Percentiles rank a stretch among this genome's conserved stretches.
Conservation (phyloP, 2,113 vertebrate species). For the Geothlypis trichas region DNA sequence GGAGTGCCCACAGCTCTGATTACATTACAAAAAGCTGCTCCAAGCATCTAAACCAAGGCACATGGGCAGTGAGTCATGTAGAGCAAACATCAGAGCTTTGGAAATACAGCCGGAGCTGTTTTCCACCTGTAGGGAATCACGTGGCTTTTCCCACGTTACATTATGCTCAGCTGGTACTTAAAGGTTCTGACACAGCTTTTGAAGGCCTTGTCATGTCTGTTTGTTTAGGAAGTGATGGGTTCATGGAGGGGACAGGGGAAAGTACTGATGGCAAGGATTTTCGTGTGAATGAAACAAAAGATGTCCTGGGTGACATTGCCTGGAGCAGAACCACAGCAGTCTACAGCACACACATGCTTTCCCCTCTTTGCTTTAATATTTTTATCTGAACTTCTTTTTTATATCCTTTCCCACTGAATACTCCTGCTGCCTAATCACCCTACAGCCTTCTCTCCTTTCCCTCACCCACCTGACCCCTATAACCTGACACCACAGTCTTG, state of each 20-base stretch:
- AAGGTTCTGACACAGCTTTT: neutral
- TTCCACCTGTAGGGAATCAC: neutral
- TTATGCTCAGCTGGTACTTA: neutral
- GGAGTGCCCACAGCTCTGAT: neutral
- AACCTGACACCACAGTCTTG: neutral
- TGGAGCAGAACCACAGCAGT: neutral
- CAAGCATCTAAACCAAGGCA: neutral
- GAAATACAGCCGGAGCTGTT: neutral
- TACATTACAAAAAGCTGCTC: neutral
- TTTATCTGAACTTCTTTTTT: neutral
- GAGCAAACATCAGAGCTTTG: neutral
- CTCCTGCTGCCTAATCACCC: neutral
- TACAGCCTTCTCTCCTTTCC: neutral
- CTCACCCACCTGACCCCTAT: neutral
- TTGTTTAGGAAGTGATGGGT: neutral
- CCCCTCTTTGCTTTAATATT: neutral
- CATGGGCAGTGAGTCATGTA: neutral
- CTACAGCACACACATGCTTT: neutral
- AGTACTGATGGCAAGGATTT: neutral
- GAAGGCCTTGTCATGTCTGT: neutral
- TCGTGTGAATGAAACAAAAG: neutral
- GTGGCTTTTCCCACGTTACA: rapidly evolving
- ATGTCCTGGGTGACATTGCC: neutral
- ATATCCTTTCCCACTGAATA: neutral
- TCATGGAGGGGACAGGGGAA: neutral